Evolutionary conservation across 1,140 invertebrate species (phyloP).

Genomic region (Coenobita brevimanus): DNA sequence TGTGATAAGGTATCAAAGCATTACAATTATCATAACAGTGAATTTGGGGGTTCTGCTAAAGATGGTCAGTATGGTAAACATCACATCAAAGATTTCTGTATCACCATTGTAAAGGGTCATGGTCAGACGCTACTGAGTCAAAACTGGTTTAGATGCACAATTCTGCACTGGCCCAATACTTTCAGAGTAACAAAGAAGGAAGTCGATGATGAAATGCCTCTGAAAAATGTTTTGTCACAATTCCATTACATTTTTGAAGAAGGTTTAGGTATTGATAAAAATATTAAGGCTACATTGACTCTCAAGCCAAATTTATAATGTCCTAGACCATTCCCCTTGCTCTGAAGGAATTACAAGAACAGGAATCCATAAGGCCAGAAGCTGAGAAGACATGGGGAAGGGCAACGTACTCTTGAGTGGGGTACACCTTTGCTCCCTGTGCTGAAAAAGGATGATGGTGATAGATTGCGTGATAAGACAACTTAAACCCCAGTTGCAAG

Average conservation of each 20-base stretch:
- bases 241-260: not conserved
- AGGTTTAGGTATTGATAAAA: not conserved
- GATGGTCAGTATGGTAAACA: not conserved
- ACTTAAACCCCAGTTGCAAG: not conserved
- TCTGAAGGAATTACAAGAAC: not conserved
- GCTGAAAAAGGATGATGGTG: not conserved
- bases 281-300: not conserved
- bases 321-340: not conserved
- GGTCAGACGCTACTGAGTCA: not conserved
- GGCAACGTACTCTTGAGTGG: not conserved
- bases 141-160: not conserved
- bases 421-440: not conserved
- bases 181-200: not conserved
- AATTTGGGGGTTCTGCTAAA: not conserved
- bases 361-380: not conserved
- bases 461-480: not conserved
- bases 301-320: not conserved
- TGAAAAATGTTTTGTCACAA: not conserved
- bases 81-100: not conserved
- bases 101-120: too few species aligned
- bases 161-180: not conserved
- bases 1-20: not conserved
- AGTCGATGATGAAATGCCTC: not conserved
- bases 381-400: not conserved
- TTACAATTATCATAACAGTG: not conserved